These are phyloP conservation scores for Pheosia tremula DNA, from an alignment of 2,888 invertebrate genomes.

Conservation along the genomic window DNA sequence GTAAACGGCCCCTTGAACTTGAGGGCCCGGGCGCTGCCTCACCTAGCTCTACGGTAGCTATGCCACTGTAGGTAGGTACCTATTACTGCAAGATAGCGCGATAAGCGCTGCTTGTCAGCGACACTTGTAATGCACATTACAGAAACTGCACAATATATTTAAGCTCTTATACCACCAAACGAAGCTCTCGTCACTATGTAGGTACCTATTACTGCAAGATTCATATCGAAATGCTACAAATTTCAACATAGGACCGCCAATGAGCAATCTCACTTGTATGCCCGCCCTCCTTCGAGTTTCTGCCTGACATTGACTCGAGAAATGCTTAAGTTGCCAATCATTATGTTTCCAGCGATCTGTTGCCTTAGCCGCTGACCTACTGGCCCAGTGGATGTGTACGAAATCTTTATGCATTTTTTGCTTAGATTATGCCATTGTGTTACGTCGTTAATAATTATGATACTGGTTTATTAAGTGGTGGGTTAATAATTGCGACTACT, in stretches of 20 bases:
- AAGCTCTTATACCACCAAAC: too few relatives aligned
- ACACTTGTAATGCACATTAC: too few relatives aligned
- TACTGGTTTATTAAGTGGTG: conserved; percentile 28
- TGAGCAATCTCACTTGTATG: neutral
- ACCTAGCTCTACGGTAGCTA: too few relatives aligned
- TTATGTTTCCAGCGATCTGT: neutral
- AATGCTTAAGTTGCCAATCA: neutral
- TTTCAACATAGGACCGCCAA: neutral
- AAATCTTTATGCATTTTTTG: conserved; percentile 32
- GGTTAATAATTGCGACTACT: conserved; percentile 29
- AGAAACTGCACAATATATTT: too few relatives aligned
- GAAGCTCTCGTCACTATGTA: neutral
- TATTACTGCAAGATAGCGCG: too few relatives aligned
- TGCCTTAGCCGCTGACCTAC: conserved; percentile 37
- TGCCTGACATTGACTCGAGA: neutral
- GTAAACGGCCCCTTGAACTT: too few relatives aligned
- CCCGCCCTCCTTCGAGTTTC: neutral
- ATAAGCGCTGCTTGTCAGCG: too few relatives aligned
- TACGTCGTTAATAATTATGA: conserved; percentile 20
- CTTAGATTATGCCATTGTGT: conserved; percentile 33
- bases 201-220: too few relatives aligned
- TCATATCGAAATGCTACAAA: neutral
- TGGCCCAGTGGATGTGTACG: conserved; percentile 31
- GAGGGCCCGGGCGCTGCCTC: too few relatives aligned
- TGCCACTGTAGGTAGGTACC: too few relatives aligned